Evolutionary conservation across 2,888 invertebrate genomes (phyloP), one percentile per base, ranked within the genome.

Genomic region (Argyresthia albistria): DNA sequence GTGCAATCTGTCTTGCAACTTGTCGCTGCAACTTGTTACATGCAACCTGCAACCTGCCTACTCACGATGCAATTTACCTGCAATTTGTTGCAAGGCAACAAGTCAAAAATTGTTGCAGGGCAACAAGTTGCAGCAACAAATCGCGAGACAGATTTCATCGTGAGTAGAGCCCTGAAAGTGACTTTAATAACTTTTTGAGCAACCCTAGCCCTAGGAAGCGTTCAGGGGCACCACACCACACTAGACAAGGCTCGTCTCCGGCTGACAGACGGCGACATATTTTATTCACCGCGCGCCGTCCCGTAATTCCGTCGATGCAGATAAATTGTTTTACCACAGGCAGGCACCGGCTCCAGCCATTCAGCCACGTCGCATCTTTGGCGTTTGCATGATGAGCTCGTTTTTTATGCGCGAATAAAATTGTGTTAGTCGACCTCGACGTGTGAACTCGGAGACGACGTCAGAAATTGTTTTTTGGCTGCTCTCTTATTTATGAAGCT

Each of bases 351-450:
- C 43, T n/a, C 43, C 10, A 25, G 42, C 35, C 12, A 43, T 14
- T 15, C 15, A 65, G 73, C 82, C 80, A 81, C 82, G 84, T 83
- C 77, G 74, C 76, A 76, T 73, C 76, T 81, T 76, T 78, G 86
- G 80, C 83, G 86, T 87, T 84, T 84, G 84, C 83, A 83, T 87
- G 86, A 86, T 87, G 86, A 86, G 78, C 81, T 78, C 81, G 77
- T 84, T 86, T 84, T 84, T 87, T 87, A 87, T 84, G 84, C 83
- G 72, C 76, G 79, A 82, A 82, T 83, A 81, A 83, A 86, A 86
- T 84, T 82, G 82, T 79, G 86, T 87, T 86, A 84, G 83, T 81
- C 81, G 70, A 57, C 66, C 63, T 70, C 67, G 74, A 79, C 80
- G 80, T 81, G 80, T 76, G 80, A 79, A 76, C 12, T 12, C 70